Base-by-base conservation (phyloP, 2,113 vertebrate species). In the Corydoras sp. region DNA sequence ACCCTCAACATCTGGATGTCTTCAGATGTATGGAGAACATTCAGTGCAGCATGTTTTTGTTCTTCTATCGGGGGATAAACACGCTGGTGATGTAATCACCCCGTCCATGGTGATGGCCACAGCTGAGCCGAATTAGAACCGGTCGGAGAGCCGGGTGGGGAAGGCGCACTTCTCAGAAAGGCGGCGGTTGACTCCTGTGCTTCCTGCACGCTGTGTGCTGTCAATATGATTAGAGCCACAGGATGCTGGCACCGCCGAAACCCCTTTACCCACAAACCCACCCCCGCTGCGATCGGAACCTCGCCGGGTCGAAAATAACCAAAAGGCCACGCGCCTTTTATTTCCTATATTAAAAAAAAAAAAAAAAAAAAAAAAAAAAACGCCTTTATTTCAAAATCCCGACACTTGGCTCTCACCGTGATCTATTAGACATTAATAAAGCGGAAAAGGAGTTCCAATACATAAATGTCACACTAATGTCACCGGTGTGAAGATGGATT, bases 141-240 rank as follows among this genome's bases (percentile, higher is more conserved):
- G 83, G 59, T 56, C 18, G 50, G 54, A 43, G 65, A 58, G 56
- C 31, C 58, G 61, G 32, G 70, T 51, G 62, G 71, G 79, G 61
- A 77, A 80, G 73, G 65, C 70, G 64, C 64, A 56, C 77, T 80
- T 73, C 82, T 74, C 48, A 74, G 68, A 80, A 84, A 85, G 74
- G 68, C 78, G 83, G 77, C 75, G 64, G 74, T 86, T 87, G 83
- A 85, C 83, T 85, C 78, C n/a, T 69, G 59, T 77, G 79, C 76
- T 80, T 83, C 73, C 76, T 78, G 76, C 84, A 72, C 80, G 69
- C 81, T 65, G 58, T 78, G 82, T 83, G 81, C 82, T 86, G 86
- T 85, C 86, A 85, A 78, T 86, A 83, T 80, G 83, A 85, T 83
- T 84, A 81, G 59, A 72, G 62, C 31, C 65, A 18, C 60, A 61